phyloP scores from a whole-genome alignment of 2,888 invertebrate species.

The Linnaemya tessellans region DNA sequence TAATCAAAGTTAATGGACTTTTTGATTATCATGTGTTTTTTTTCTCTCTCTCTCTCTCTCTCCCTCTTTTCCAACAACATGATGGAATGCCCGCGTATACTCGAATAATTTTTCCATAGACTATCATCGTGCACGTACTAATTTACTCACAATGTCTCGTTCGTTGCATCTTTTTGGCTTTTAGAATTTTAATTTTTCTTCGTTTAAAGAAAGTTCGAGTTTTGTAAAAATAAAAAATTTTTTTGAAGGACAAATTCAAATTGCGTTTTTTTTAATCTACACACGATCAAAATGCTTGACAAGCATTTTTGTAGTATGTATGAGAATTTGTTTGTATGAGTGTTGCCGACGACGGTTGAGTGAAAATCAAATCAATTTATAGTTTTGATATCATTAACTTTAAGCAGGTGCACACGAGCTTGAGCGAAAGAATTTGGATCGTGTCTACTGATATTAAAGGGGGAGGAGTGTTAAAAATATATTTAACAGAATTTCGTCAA shows the following conservation, averaged over 20 bases:
- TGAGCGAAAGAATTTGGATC: too few species aligned
- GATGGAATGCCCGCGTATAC: conserved; percentile 63
- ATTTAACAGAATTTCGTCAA: too few species aligned
- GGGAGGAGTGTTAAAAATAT: too few species aligned
- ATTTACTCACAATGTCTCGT: conserved; percentile 29
- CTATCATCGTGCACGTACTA: conserved; percentile 32
- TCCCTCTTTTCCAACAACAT: conserved; percentile 46
- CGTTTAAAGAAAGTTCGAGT: conserved; percentile 22
- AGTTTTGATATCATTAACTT: too few species aligned
- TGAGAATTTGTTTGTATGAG: too few species aligned
- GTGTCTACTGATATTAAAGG: too few species aligned
- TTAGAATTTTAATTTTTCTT: conserved; percentile 22
- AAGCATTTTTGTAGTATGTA: not conserved
- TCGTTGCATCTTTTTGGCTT: conserved; percentile 10
- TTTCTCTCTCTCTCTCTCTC: too few species aligned
- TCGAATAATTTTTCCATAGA: conserved; percentile 17
- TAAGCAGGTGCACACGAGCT: too few species aligned
- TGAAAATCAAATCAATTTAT: too few species aligned
- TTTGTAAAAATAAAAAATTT: conserved; percentile 9
- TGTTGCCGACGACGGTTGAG: too few species aligned
- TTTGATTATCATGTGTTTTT: conserved; percentile 71
- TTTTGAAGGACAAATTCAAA: conserved; percentile 57
- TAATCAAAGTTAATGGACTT: conserved; percentile 73
- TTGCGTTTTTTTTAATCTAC: not conserved
- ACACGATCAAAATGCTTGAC: not conserved